A percentile compares a stretch with the other conserved stretches of the same genome.
phyloP scores from a whole-genome alignment of 2,113 vertebrate species.

The Pelecanoides urinatrix region DNA sequence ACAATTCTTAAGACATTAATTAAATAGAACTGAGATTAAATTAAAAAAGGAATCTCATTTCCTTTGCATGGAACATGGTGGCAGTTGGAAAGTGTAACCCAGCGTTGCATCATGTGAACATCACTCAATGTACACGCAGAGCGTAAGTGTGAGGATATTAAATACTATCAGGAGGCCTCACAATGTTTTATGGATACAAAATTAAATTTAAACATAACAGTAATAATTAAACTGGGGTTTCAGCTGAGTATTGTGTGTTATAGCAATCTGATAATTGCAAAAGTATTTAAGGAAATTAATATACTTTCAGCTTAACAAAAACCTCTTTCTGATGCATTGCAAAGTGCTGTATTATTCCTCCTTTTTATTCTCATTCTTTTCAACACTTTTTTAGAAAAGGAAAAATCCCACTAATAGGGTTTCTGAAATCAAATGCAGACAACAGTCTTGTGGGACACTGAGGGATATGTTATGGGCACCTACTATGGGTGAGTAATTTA shows the following conservation, averaged over 20 bases:
- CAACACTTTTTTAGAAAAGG: not conserved
- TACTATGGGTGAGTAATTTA: not conserved
- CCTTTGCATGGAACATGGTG: constrained; percentile 18
- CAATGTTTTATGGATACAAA: not conserved
- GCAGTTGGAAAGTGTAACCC: constrained; percentile 21
- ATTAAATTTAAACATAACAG: constrained; percentile 8
- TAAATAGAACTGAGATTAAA: constrained; percentile 66
- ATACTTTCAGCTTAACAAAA: not conserved
- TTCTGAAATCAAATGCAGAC: not conserved
- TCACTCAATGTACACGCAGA: constrained; percentile 10
- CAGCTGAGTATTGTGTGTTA: not conserved
- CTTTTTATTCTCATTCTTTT: not conserved
- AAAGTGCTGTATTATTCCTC: not conserved
- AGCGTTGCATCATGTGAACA: not conserved
- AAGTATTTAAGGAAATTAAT: not conserved
- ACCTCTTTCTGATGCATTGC: not conserved
- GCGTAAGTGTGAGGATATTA: not conserved
- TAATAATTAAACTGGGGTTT: constrained; percentile 16
- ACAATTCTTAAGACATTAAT: constrained; percentile 67
- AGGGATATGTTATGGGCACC: fast-evolving
- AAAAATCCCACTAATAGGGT: not conserved
- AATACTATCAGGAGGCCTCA: not conserved
- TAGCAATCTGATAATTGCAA: constrained; percentile 1
- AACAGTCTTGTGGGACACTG: not conserved
- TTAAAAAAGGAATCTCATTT: constrained; percentile 69